phyloP scores from a whole-genome alignment of 2,113 vertebrate genomes.

The Narcine bancroftii region DNA sequence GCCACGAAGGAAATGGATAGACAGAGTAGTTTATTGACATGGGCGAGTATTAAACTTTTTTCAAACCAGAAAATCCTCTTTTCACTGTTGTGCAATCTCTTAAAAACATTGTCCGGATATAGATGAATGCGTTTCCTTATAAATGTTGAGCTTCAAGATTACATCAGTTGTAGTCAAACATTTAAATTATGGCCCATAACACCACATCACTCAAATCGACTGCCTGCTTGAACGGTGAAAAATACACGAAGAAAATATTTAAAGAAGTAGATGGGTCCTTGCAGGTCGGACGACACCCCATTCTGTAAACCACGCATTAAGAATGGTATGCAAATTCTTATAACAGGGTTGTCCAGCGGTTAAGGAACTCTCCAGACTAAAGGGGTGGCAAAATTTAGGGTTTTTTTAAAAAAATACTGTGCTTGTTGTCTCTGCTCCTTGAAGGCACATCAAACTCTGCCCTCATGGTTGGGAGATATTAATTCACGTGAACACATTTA shows the following conservation, averaged over 20 bases:
- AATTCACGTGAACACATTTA: not conserved
- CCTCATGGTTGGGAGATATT: not conserved
- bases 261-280: not conserved
- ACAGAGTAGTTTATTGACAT: too few species aligned
- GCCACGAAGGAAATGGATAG: not conserved
- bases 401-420: constrained; percentile 13
- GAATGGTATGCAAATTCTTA: not conserved
- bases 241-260: not conserved
- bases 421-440: not conserved
- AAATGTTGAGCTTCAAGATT: not conserved
- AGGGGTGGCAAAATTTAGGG: not conserved
- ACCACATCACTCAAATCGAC: not conserved
- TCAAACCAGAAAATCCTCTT: not conserved
- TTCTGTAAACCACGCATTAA: not conserved
- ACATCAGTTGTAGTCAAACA: not conserved
- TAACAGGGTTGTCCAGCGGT: not conserved
- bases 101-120: not conserved
- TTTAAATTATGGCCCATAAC: not conserved
- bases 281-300: not conserved
- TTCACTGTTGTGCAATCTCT: not conserved
- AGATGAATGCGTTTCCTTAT: not conserved
- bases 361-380: not conserved
- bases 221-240: not conserved
- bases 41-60: not conserved
- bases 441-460: not conserved